Conservation (phyloP, 2,113 vertebrate species). For the Leptobrachium leishanense region DNA sequence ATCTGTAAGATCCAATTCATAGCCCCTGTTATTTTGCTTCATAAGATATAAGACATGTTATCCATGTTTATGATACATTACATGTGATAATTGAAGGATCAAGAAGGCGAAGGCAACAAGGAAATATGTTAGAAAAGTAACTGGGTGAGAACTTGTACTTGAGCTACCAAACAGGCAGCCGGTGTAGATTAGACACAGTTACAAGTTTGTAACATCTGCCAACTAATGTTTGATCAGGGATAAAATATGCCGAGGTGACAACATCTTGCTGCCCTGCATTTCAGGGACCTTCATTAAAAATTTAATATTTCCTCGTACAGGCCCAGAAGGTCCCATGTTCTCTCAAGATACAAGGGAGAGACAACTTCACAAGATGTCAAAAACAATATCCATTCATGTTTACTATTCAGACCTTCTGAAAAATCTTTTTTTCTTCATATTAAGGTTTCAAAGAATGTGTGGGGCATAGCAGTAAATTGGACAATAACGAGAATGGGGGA, state of each 20-base stretch:
- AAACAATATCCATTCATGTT: slow-evolving; percentile 82
- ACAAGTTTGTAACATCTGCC: slow-evolving; percentile 83
- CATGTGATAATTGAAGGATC: not conserved
- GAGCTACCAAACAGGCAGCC: slow-evolving; percentile 66
- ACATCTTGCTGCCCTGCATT: slow-evolving; percentile 83
- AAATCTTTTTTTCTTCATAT: slow-evolving; percentile 59
- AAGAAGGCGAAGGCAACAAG: not conserved
- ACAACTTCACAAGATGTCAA: slow-evolving; percentile 85
- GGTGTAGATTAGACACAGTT: slow-evolving; percentile 78
- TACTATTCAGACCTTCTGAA: slow-evolving; percentile 69
- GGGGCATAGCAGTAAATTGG: slow-evolving; percentile 15
- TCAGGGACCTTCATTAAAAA: slow-evolving; percentile 87
- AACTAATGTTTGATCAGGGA: slow-evolving; percentile 92
- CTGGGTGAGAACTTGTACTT: slow-evolving; percentile 69
- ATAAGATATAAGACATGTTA: not conserved
- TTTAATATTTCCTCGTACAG: slow-evolving; percentile 74
- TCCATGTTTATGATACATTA: not conserved
- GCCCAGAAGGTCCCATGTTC: slow-evolving; percentile 77
- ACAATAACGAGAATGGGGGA: slow-evolving; percentile 14
- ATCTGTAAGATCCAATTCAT: no score
- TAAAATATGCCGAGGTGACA: slow-evolving; percentile 93
- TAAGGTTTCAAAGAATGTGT: slow-evolving; percentile 2
- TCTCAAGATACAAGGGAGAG: slow-evolving; percentile 77
- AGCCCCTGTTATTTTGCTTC: not conserved
- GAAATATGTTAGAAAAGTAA: slow-evolving; percentile 52